A percentile compares a stretch with the other conserved stretches of the same genome.
phyloP scores from a whole-genome alignment of 2,888 invertebrate species.

The Leucozona laternaria region DNA sequence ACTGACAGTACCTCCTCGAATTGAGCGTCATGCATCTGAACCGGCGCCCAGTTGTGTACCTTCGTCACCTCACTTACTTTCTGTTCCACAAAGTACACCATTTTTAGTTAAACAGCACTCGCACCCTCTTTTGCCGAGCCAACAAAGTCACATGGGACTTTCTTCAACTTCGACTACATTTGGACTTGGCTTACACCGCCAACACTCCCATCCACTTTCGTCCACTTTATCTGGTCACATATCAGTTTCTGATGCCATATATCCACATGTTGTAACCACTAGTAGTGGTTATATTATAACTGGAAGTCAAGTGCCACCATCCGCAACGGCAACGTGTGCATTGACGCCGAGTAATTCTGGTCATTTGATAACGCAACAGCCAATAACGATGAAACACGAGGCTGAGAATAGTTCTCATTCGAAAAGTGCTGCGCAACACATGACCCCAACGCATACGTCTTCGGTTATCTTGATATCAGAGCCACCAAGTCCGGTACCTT shows the following conservation, averaged over 20 bases:
- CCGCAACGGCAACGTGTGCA: slow-evolving; percentile 29
- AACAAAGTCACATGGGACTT: slow-evolving; percentile 82
- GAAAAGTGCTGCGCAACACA: slow-evolving; percentile 34
- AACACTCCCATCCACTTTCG: slow-evolving; percentile 85
- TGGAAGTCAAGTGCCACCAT: slow-evolving; percentile 25
- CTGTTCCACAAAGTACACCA: slow-evolving; percentile 85
- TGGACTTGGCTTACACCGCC: slow-evolving; percentile 83
- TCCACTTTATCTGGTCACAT: slow-evolving; percentile 79
- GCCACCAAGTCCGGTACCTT: slow-evolving; percentile 53
- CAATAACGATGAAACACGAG: slow-evolving; percentile 58
- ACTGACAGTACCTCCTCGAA: slow-evolving; percentile 84
- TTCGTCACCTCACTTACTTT: slow-evolving; percentile 85
- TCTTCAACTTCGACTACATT: slow-evolving; percentile 65
- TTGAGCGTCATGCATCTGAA: slow-evolving; percentile 86
- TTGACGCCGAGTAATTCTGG: slow-evolving; percentile 72
- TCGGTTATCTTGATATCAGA: slow-evolving; percentile 78
- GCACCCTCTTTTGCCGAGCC: slow-evolving; percentile 87
- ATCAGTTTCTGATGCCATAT: slow-evolving; percentile 82
- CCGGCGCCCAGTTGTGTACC: slow-evolving; percentile 85
- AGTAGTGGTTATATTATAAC: slow-evolving; percentile 60
- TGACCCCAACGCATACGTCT: slow-evolving; percentile 74
- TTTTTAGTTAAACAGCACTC: slow-evolving; percentile 88
- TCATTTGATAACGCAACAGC: slow-evolving; percentile 77
- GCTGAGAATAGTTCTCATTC: slow-evolving; percentile 55
- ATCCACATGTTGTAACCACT: slow-evolving; percentile 77